phyloP scores from a whole-genome alignment of 2,113 vertebrate species.

The Pica pica region DNA sequence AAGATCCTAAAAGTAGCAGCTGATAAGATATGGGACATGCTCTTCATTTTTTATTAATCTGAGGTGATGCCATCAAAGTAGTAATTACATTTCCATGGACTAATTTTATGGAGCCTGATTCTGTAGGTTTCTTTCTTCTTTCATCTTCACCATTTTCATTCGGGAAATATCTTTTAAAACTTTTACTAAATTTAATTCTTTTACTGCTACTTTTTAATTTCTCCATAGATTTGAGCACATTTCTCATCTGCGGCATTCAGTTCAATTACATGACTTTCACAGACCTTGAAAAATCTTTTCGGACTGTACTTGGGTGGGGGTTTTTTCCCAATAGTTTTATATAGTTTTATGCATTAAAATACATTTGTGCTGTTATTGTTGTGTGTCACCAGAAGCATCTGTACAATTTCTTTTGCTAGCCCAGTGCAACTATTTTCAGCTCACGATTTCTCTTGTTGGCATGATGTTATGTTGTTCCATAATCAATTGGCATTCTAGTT shows the following conservation, averaged over 20 bases:
- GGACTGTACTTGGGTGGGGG: accelerated
- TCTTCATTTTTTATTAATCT: not conserved
- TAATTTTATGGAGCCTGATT: not conserved
- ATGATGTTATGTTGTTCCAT: accelerated
- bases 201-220: not conserved
- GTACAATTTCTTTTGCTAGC: not conserved
- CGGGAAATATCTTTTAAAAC: not conserved
- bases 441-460: not conserved
- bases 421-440: not conserved
- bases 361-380: not conserved
- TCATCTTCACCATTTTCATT: not conserved
- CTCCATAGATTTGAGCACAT: not conserved
- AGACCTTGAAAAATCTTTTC: not conserved
- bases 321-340: not conserved
- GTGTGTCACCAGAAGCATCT: not conserved
- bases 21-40: not conserved
- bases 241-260: not conserved
- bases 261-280: not conserved
- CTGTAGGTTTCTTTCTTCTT: not conserved
- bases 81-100: not conserved
- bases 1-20: not conserved
- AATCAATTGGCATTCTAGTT: not conserved
- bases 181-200: not conserved
- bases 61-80: not conserved
- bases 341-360: not conserved